A percentile compares a stretch with the other conserved stretches of the same genome.
Evolutionary conservation across 2,888 invertebrate genomes (phyloP).

Genomic region (Fragum whitleyi): DNA sequence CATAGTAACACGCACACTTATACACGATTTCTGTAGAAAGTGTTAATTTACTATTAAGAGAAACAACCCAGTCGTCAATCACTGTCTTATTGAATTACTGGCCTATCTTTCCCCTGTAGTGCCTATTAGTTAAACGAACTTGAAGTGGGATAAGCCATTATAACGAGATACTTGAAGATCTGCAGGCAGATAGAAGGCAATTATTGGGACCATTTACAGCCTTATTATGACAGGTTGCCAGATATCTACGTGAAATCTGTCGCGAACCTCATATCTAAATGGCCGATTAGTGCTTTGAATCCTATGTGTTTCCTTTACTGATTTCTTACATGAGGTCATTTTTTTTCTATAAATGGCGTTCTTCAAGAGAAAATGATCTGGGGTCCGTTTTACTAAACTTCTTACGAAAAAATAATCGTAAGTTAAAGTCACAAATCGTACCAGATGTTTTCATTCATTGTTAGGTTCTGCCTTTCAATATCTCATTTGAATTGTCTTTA

Average conservation of each 20-base stretch:
- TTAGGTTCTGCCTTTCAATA: too few species aligned
- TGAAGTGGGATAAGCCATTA: constrained; percentile 10
- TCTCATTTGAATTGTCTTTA: too few species aligned
- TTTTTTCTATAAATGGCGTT: too few species aligned
- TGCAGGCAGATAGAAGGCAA: constrained; percentile 14
- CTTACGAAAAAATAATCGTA: too few species aligned
- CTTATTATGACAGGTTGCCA: neutral
- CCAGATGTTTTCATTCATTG: too few species aligned
- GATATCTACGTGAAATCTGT: neutral
- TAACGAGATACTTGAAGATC: constrained; percentile 19
- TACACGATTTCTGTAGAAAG: neutral
- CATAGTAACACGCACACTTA: neutral
- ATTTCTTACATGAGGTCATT: too few species aligned
- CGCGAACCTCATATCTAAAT: neutral
- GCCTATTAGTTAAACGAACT: constrained; percentile 23
- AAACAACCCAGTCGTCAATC: constrained; percentile 9
- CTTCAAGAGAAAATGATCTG: too few species aligned
- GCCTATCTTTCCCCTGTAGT: constrained; percentile 4
- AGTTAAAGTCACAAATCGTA: too few species aligned
- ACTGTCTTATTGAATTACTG: constrained; percentile 24
- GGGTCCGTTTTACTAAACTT: too few species aligned
- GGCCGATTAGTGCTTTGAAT: too few species aligned
- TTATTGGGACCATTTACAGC: neutral
- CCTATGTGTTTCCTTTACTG: too few species aligned
- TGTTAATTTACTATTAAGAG: constrained; percentile 23